These are phyloP conservation scores for Cerastoderma edule DNA, from an alignment of 2,888 invertebrate genomes.

Conservation along the genomic window DNA sequence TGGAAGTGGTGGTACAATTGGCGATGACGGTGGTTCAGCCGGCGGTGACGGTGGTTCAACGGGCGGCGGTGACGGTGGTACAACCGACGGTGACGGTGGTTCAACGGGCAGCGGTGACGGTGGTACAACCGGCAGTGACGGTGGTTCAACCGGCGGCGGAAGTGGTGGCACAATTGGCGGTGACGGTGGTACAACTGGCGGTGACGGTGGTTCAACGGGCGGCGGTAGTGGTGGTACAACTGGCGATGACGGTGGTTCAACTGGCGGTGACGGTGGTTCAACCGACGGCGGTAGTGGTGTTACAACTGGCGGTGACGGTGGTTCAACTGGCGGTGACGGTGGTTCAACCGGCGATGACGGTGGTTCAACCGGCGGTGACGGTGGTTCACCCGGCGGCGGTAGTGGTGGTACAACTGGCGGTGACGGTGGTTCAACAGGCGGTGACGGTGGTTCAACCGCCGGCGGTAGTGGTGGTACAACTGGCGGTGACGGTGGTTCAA, in stretches of 20 bases:
- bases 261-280: neutral
- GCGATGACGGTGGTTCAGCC: neutral
- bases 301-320: neutral
- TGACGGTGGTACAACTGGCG: no score
- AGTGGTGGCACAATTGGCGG: neutral
- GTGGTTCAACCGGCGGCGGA: neutral
- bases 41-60: neutral
- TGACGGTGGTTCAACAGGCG: neutral
- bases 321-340: neutral
- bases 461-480: neutral
- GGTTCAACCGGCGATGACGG: neutral
- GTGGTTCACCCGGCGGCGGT: neutral
- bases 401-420: neutral
- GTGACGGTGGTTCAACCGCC: no score
- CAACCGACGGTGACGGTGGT: neutral
- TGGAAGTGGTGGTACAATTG: no score
- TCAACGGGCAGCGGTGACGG: neutral
- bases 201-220: no score
- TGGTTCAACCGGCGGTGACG: conserved; percentile 1
- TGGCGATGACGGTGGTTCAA: neutral
- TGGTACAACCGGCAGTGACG: neutral
- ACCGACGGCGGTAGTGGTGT: neutral
- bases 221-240: neutral
- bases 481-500: neutral
- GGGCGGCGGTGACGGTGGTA: neutral